Evolutionary conservation across 2,797 vertebrate species (phyloP), one percentile per base, ranked within the genome.

Genomic region (Microctenopoma steveboyesi): DNA sequence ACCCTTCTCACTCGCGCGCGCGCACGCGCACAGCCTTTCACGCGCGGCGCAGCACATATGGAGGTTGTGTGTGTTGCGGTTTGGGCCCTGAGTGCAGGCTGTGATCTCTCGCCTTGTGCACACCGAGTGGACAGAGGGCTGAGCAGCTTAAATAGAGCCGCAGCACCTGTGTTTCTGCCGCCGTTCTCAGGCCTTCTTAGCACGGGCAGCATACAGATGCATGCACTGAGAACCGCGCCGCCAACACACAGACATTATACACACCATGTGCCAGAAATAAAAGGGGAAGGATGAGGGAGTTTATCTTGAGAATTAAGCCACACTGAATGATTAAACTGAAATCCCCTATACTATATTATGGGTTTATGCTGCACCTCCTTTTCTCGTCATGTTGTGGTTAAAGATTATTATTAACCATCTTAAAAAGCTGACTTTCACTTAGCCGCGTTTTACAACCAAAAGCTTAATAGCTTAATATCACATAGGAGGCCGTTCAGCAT

Each of bases 71-170:
- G 56, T 47, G 57, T 59, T 50, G 43, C 52, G 58, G 39, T 27
- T 66, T 57, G 84, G 76, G 59, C 14, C 64, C 64, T 54, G 60
- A 64, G 83, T 72, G 76, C 81, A 76, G 87, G 85, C 87, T 92
- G 82, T 92, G 90, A 92, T 92, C 88, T 92, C 87, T 91, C 85
- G 91, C 84, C 88, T 89, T 74, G 83, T 90, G 90, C 90, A 92
- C 90, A 92, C 88, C 86, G 86, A 87, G 70, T 74, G 84, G 90
- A 93, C 91, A 92, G 85, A 83, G 85, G 83, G 82, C 82, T 88
- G 88, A 91, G 88, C 89, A 88, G 88, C 91, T 93, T 92, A 92
- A 88, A 87, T 53, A 67, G 79, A 88, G 77, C 76, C 73, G 65
- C 79, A 86, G 91, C 93, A 94, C 91, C 92, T 93, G 91, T 87